phyloP scores from a whole-genome alignment of 2,113 vertebrate species.

The Merops nubicus region DNA sequence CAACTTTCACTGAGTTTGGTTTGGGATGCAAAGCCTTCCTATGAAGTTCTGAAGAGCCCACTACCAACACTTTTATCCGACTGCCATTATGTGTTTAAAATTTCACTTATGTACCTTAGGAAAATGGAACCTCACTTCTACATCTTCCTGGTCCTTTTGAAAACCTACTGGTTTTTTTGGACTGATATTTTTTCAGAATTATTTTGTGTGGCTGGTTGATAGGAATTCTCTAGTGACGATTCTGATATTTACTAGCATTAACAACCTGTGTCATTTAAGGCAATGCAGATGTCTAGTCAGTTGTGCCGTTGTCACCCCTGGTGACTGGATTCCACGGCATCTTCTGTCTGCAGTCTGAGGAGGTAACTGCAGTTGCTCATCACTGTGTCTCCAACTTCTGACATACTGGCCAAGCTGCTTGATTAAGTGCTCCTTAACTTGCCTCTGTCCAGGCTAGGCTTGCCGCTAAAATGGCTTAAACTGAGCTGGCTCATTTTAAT shows the following conservation, averaged over 20 bases:
- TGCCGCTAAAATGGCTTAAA: neutral
- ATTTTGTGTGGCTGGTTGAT: neutral
- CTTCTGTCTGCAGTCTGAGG: neutral
- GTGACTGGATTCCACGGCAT: neutral
- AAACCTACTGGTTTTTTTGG: neutral
- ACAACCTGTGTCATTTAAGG: neutral
- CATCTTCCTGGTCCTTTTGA: neutral
- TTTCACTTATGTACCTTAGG: neutral
- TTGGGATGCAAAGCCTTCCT: neutral
- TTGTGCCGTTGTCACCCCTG: neutral
- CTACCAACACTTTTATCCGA: neutral
- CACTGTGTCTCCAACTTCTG: neutral
- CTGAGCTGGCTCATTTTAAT: neutral
- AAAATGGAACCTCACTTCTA: neutral
- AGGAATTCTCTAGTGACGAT: neutral
- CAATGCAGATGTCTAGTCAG: neutral
- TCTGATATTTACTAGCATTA: neutral
- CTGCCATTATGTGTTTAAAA: neutral
- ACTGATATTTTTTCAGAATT: neutral
- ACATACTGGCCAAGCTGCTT: neutral
- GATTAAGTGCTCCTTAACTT: neutral
- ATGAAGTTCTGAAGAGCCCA: neutral
- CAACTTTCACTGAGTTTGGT: neutral
- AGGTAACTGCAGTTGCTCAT: neutral
- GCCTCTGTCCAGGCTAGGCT: neutral